Conservation (phyloP, 2,113 vertebrate genomes). For the Chauna torquata region DNA sequence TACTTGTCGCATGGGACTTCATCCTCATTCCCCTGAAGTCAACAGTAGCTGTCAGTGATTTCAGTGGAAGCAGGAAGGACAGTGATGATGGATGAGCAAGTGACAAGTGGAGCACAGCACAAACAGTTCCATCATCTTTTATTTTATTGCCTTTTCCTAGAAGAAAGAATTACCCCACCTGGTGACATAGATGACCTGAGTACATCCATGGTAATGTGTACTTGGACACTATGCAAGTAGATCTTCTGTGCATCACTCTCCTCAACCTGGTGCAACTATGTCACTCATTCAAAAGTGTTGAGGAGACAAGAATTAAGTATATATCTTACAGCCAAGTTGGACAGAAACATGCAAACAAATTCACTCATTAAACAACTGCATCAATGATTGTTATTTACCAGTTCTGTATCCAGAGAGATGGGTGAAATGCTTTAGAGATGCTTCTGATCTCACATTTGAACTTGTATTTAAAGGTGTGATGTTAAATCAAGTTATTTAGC, state of each 20-base stretch:
- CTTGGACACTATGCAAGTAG: neutral
- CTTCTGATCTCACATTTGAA: neutral
- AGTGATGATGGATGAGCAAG: neutral
- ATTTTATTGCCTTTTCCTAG: conserved; percentile 27
- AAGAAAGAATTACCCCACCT: conserved; percentile 1
- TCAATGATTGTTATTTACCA: neutral
- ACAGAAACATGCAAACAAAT: neutral
- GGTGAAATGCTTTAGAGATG: neutral
- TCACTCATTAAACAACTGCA: neutral
- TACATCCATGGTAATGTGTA: neutral
- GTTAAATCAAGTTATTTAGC: neutral
- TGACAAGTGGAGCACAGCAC: neutral
- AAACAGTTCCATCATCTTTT: conserved; percentile 15
- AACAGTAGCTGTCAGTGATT: conserved; percentile 5
- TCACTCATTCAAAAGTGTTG: neutral
- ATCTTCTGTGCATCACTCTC: neutral
- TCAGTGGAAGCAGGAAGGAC: neutral
- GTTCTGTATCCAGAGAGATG: neutral
- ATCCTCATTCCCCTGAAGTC: neutral
- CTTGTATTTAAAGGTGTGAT: neutral
- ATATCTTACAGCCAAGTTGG: neutral
- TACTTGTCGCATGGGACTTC: conserved; percentile 34
- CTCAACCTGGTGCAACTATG: neutral
- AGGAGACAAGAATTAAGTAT: neutral
- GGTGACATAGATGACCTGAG: neutral